Evolutionary conservation across 2,113 vertebrate species (phyloP).

Genomic region (Pogonocichla stellata): DNA sequence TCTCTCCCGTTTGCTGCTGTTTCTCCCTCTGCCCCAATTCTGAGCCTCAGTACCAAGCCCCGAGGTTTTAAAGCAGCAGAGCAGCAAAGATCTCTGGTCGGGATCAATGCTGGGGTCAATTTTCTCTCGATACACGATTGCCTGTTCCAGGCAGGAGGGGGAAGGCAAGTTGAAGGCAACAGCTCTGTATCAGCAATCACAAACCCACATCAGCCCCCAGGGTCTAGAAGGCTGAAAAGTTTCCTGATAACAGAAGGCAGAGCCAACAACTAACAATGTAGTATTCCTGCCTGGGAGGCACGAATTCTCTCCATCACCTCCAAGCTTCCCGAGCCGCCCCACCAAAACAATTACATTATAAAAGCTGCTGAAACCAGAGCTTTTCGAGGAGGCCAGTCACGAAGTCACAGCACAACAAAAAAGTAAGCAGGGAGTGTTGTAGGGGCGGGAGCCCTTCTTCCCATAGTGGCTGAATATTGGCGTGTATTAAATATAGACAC

Average conservation of each 20-base stretch:
- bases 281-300: constrained; percentile 57
- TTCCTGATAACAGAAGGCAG: constrained; percentile 25
- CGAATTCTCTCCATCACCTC: constrained; percentile 25
- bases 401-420: background rate
- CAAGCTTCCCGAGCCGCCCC: background rate
- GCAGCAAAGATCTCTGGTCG: background rate
- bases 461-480: background rate
- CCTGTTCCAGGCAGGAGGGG: background rate
- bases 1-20: background rate
- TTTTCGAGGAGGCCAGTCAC: constrained; percentile 35
- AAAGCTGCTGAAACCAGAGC: constrained; percentile 52
- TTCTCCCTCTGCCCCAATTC: background rate
- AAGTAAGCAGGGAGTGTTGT: background rate
- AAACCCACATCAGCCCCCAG: constrained; percentile 16
- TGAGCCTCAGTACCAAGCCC: background rate
- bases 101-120: constrained; percentile 16
- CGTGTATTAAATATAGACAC: constrained; percentile 50
- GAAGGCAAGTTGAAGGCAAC: background rate
- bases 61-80: background rate
- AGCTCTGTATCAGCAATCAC: background rate
- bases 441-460: background rate
- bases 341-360: constrained; percentile 28
- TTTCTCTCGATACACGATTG: background rate
- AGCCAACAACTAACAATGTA: constrained; percentile 30
- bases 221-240: background rate